A percentile compares a stretch with the other conserved stretches of the same genome.
Conservation (phyloP, 2,113 vertebrate genomes). For the Capreolus pygargus region DNA sequence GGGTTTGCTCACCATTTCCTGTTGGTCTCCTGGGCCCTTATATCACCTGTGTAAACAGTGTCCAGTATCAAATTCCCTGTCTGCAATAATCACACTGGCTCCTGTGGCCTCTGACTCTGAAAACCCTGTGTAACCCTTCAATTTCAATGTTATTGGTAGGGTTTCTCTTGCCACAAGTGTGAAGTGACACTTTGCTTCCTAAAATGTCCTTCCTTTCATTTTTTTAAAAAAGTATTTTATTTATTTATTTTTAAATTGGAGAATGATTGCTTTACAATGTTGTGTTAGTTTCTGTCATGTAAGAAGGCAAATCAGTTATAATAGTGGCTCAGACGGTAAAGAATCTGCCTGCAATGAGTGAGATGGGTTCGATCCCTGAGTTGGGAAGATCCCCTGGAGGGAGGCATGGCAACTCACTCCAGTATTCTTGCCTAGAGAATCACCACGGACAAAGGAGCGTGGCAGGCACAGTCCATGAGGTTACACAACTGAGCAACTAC, state of each 20-base stretch:
- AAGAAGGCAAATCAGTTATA: background rate
- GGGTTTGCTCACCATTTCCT: background rate
- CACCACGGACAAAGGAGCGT: background rate
- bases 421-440: background rate
- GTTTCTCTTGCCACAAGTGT: background rate
- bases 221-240: background rate
- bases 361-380: rapidly evolving
- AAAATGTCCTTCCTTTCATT: background rate
- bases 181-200: background rate
- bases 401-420: background rate
- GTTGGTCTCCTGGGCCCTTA: background rate
- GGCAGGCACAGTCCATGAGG: background rate
- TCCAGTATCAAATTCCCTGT: background rate
- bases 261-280: background rate
- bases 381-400: background rate
- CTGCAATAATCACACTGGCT: background rate
- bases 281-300: background rate
- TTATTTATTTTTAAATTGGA: background rate
- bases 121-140: background rate
- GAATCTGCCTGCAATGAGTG: background rate
- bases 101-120: background rate
- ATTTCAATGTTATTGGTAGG: background rate
- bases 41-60: background rate
- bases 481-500: background rate
- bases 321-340: background rate